Evolutionary conservation across 2,888 invertebrate species (phyloP).

Genomic region (Thelaira solivaga): DNA sequence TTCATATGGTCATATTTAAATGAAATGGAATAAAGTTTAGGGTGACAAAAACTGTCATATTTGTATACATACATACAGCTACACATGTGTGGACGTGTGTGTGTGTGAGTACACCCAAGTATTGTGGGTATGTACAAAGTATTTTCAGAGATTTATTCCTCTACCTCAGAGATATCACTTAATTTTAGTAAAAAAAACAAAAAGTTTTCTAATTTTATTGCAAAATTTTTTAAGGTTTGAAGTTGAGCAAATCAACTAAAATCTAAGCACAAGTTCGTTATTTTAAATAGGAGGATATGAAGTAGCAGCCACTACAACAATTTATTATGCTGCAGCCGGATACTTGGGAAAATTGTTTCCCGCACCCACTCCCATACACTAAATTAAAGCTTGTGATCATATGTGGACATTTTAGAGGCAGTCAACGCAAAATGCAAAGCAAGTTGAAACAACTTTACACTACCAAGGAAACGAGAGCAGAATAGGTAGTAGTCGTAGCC

Average conservation of each 20-base stretch:
- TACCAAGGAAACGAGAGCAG: conserved; percentile 64
- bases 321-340: conserved; percentile 25
- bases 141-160: too few species aligned
- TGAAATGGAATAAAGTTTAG: neutral
- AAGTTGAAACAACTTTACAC: conserved; percentile 63
- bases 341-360: conserved; percentile 52
- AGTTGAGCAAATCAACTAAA: neutral
- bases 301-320: neutral
- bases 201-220: too few species aligned
- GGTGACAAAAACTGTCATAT: conserved; percentile 2
- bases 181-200: too few species aligned
- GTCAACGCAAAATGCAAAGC: conserved; percentile 65
- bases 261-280: neutral
- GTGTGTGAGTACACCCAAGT: too few species aligned
- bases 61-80: neutral
- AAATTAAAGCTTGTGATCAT: conserved; percentile 21
- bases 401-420: conserved; percentile 51
- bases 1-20: conserved; percentile 36
- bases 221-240: too few species aligned
- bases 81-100: neutral
- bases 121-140: neutral
- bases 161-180: too few species aligned
- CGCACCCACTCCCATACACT: conserved; percentile 51
- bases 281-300: neutral
- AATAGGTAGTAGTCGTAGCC: conserved; percentile 64